Percentiles rank a stretch among this genome's conserved stretches.
phyloP scores from a whole-genome alignment of 2,888 invertebrate species.

The Oscheius sp. region DNA sequence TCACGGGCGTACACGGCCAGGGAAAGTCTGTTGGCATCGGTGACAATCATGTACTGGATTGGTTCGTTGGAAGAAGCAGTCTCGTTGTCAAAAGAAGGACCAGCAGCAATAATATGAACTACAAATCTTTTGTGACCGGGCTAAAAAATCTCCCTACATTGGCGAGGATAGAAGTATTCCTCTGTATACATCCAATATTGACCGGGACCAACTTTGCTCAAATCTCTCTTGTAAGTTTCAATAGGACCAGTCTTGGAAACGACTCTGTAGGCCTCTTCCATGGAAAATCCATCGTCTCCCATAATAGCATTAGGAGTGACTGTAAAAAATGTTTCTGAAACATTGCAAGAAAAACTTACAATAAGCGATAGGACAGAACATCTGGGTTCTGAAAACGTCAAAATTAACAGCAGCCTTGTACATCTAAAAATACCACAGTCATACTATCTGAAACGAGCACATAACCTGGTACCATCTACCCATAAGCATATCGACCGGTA shows the following conservation, averaged over 20 bases:
- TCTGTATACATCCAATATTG: slow-evolving; percentile 74
- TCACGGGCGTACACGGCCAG: slow-evolving; percentile 73
- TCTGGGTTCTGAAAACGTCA: slow-evolving; percentile 73
- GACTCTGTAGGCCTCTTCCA: slow-evolving; percentile 73
- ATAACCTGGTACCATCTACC: slow-evolving; percentile 72
- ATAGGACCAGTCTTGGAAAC: slow-evolving; percentile 73
- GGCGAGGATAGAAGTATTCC: slow-evolving; percentile 74
- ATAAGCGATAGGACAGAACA: slow-evolving; percentile 73
- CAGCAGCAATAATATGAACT: slow-evolving; percentile 73
- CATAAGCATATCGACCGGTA: slow-evolving; percentile 71
- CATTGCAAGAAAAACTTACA: slow-evolving; percentile 60
- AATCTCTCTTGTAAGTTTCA: slow-evolving; percentile 73
- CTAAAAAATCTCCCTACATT: slow-evolving; percentile 60
- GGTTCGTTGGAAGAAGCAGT: slow-evolving; percentile 65
- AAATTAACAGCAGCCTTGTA: slow-evolving; percentile 74
- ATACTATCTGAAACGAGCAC: neutral
- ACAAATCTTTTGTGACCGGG: slow-evolving; percentile 35
- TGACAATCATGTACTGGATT: slow-evolving; percentile 72
- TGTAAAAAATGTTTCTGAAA: slow-evolving; percentile 47
- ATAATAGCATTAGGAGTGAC: slow-evolving; percentile 72
- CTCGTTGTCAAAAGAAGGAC: slow-evolving; percentile 70
- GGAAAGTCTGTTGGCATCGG: slow-evolving; percentile 72
- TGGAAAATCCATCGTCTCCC: slow-evolving; percentile 73
- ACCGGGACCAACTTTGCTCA: slow-evolving; percentile 72
- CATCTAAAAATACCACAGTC: slow-evolving; percentile 47